phyloP scores from a whole-genome alignment of 1,140 invertebrate genomes.

The Brachionus sp. region DNA sequence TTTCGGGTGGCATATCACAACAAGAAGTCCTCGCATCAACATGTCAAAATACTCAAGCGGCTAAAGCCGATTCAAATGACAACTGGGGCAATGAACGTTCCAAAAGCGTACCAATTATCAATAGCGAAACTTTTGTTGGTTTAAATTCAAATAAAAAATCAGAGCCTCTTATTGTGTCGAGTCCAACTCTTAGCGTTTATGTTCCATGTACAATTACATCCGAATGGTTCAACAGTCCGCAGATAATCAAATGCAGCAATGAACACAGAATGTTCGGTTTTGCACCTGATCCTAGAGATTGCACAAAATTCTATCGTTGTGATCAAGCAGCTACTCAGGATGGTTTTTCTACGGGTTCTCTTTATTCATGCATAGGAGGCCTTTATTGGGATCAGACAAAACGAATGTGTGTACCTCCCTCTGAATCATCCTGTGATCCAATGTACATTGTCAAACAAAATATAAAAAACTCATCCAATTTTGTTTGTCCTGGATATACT shows the following conservation, averaged over 20 bases:
- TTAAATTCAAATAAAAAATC: neutral
- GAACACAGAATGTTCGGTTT: conserved; percentile 10
- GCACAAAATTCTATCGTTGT: conserved; percentile 35
- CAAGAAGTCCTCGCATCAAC: conserved; percentile 10
- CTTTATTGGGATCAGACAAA: conserved; percentile 45
- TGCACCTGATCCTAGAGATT: conserved; percentile 46
- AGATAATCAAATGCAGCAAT: neutral
- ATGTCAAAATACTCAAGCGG: conserved; percentile 13
- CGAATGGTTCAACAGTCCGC: conserved; percentile 36
- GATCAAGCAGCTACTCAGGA: neutral
- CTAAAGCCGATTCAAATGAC: neutral
- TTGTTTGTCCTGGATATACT: neutral
- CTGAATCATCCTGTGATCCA: conserved; percentile 33
- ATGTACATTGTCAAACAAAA: conserved; percentile 24
- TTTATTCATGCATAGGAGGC: conserved; percentile 32
- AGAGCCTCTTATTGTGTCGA: neutral
- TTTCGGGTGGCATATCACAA: conserved; percentile 38
- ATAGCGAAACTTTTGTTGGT: neutral
- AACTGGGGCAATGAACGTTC: neutral
- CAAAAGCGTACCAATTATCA: neutral
- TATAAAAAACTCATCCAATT: neutral
- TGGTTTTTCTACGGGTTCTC: neutral
- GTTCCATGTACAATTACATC: neutral
- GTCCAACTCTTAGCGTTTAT: conserved; percentile 6
- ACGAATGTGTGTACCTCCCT: conserved; percentile 34